phyloP scores from a whole-genome alignment of 2,888 invertebrate genomes.

The Corythucha ciliata region DNA sequence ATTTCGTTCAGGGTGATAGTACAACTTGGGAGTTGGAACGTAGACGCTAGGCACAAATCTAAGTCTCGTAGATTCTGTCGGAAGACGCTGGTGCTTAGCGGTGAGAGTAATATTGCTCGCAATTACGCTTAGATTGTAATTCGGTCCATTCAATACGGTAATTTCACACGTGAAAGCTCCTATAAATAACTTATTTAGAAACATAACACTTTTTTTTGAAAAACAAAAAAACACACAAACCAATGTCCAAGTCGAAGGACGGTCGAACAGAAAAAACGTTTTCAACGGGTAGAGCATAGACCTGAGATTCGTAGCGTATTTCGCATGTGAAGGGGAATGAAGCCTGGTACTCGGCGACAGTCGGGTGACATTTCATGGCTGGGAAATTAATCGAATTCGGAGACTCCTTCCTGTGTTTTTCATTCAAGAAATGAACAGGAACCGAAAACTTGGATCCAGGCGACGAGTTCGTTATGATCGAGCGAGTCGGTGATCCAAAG shows the following conservation, averaged over 20 bases:
- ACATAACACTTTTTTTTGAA: not conserved
- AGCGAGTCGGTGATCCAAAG: not conserved
- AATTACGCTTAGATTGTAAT: conserved; percentile 16
- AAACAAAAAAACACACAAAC: conserved; percentile 9
- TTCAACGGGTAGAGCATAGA: conserved; percentile 8
- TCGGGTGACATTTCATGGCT: conserved; percentile 13
- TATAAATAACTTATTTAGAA: conserved; percentile 5
- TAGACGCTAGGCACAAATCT: conserved; percentile 13
- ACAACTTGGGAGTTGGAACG: not conserved
- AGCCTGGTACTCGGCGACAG: not conserved
- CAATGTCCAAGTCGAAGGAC: conserved; percentile 4
- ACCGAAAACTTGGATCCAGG: conserved; percentile 13
- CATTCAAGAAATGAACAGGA: conserved; percentile 17
- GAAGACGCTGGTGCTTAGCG: not conserved
- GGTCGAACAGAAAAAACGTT: conserved; percentile 10
- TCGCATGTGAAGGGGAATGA: conserved; percentile 16
- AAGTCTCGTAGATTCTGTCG: not conserved
- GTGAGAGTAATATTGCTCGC: conserved; percentile 13
- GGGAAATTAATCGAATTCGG: not conserved
- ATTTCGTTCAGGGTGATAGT: conserved; percentile 11
- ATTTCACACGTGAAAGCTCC: conserved; percentile 17
- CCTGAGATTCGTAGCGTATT: conserved; percentile 9
- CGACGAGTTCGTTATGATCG: conserved; percentile 8
- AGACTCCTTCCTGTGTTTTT: conserved; percentile 14
- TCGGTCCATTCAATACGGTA: conserved; percentile 17